Conservation (phyloP, 2,113 vertebrate genomes). For the Dissostichus mawsoni region DNA sequence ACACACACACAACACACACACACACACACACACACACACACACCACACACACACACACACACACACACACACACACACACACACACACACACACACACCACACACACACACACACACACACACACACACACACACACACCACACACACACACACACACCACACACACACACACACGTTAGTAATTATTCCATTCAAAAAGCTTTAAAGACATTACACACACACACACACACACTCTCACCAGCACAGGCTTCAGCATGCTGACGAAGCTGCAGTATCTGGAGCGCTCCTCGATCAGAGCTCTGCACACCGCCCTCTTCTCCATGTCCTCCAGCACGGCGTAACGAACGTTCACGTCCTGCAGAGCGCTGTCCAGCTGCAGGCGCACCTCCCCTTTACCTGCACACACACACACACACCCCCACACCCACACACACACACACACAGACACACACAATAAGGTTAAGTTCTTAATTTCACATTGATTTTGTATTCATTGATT, state of each 20-base stretch:
- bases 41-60: conserved; percentile 31
- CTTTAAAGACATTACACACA: background rate
- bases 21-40: conserved; percentile 24
- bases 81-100: conserved; percentile 24
- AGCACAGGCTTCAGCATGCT: conserved; percentile 87
- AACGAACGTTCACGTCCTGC: conserved; percentile 87
- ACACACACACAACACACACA: conserved; percentile 35
- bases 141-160: conserved; percentile 31
- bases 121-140: conserved; percentile 23
- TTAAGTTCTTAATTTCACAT: no score
- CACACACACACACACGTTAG: conserved; percentile 4
- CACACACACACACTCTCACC: conserved; percentile 71
- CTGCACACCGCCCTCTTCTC: conserved; percentile 86
- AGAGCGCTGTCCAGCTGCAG: conserved; percentile 86
- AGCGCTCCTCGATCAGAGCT: conserved; percentile 85
- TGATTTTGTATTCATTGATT: no score
- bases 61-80: conserved; percentile 38
- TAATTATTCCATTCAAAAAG: background rate
- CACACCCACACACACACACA: background rate
- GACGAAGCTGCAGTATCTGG: conserved; percentile 87
- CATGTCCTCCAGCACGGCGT: conserved; percentile 85
- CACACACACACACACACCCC: background rate
- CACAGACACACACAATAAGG: background rate
- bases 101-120: conserved; percentile 40
- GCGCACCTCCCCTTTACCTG: conserved; percentile 85